Base-by-base conservation (phyloP, 2,797 vertebrate species). In the Thalassophryne amazonica region DNA sequence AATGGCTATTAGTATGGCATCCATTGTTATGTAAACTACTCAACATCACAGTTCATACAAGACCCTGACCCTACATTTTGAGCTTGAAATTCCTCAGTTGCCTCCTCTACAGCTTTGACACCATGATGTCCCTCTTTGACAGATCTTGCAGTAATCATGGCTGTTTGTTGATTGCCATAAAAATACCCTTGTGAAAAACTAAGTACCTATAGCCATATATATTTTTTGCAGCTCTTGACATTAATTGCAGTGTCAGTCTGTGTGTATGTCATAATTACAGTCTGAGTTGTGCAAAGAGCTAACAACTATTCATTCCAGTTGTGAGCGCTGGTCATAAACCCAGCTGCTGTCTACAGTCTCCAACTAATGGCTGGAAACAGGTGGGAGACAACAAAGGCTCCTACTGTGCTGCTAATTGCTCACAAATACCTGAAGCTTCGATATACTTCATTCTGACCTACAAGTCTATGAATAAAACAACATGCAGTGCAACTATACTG, bases 371-470 rank as follows among this genome's bases (percentile, higher is more conserved):
- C 59, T 69, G 30, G 48, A 73, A 86, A 86, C 86, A 89, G 85
- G 85, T 90, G 85, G 76, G 81, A 65, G 53, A 81, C 82, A 77
- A 90, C 83, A 90, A 86, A 88, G 78, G 71, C 39, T 76, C 58
- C 50, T 68, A 78, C 76, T 88, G 76, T 87, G 69, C 76, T 69
- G 63, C n/a, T 45, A 84, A 80, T 65, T 82, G 66, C 50, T 57
- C 69, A 32, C 49, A 68, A 73, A 81, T 76, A 78, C 77, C 78
- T 85, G 73, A 18, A 69, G 69, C 61, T 32, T 34, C 1, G 6
- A 30, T 57, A 49, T 32, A 34, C 34, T 52, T 54, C 40, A 54
- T 33, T 50, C 41, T 18, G 41, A 54, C 33, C 60, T n/a, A 23
- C 18, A 36, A 34, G 21, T 37, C 43, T 37, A 39, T 17, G 0